phyloP scores from a whole-genome alignment of 2,113 vertebrate genomes.

The Syngnathus floridae region DNA sequence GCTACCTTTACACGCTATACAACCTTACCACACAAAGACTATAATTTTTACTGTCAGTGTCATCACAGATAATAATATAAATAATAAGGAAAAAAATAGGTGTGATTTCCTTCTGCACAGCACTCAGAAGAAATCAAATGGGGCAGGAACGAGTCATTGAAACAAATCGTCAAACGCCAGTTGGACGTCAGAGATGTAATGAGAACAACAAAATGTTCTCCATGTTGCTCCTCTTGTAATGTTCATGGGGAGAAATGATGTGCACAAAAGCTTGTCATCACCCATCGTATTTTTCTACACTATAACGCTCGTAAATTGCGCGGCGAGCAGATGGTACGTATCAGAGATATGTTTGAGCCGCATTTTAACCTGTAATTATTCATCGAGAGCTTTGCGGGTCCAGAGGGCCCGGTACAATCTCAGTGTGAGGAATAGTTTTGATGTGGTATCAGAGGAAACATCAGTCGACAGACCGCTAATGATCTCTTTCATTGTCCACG shows the following conservation, averaged over 20 bases:
- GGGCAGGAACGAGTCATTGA: slow-evolving; percentile 7
- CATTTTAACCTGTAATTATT: neutral
- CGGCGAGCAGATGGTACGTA: neutral
- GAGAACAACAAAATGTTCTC: too few relatives aligned
- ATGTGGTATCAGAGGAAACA: slow-evolving; percentile 2
- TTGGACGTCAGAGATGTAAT: neutral
- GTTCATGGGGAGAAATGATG: too few relatives aligned
- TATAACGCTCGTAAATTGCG: too few relatives aligned
- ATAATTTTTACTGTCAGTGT: slow-evolving; percentile 31
- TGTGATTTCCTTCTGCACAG: slow-evolving; percentile 9
- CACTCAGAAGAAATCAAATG: slow-evolving; percentile 33
- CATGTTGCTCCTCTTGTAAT: too few relatives aligned
- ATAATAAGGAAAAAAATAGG: neutral
- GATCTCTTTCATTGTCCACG: slow-evolving; percentile 20
- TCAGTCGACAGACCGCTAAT: slow-evolving; percentile 18
- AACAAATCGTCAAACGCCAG: slow-evolving; percentile 2
- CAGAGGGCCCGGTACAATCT: neutral
- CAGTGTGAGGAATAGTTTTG: neutral
- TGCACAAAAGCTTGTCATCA: too few relatives aligned
- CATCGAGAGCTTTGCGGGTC: neutral
- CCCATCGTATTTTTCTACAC: too few relatives aligned
- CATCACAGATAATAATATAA: slow-evolving; percentile 32
- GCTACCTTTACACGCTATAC: slow-evolving; percentile 27
- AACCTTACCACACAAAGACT: slow-evolving; percentile 43
- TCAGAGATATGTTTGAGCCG: neutral